Evolutionary conservation across 2,888 invertebrate genomes (phyloP).

Genomic region (Ochropacha duplaris): DNA sequence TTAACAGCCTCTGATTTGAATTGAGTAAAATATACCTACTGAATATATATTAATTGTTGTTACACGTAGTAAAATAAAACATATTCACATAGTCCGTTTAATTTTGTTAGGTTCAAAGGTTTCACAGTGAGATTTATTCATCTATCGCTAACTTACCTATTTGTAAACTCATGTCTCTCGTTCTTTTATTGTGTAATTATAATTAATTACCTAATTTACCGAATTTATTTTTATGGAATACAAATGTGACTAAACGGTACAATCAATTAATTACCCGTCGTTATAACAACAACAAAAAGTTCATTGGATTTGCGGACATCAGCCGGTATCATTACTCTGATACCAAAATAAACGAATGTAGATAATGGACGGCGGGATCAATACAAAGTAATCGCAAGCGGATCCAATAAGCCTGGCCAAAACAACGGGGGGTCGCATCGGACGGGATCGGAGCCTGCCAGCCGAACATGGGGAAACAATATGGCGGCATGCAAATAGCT

Average conservation of each 20-base stretch:
- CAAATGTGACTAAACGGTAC: slow-evolving; percentile 7
- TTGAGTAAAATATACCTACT: too few species aligned
- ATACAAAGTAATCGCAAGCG: slow-evolving; percentile 82
- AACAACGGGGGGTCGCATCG: slow-evolving; percentile 76
- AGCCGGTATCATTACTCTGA: slow-evolving; percentile 73
- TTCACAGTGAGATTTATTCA: too few species aligned
- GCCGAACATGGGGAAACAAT: slow-evolving; percentile 79
- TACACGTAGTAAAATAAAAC: too few species aligned
- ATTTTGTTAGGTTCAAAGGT: too few species aligned
- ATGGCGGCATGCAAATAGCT: slow-evolving; percentile 83
- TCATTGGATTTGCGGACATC: slow-evolving; percentile 64
- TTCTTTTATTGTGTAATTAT: too few species aligned
- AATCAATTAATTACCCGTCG: slow-evolving; percentile 33
- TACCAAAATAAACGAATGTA: slow-evolving; percentile 79
- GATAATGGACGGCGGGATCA: slow-evolving; percentile 81
- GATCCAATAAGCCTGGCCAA: slow-evolving; percentile 81
- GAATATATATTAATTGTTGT: too few species aligned
- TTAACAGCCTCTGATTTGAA: too few species aligned
- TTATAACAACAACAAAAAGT: slow-evolving; percentile 48
- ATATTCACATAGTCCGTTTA: too few species aligned
- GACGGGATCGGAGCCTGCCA: slow-evolving; percentile 62
- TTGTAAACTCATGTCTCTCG: too few species aligned
- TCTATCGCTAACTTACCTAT: too few species aligned
- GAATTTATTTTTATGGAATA: slow-evolving; percentile 14
- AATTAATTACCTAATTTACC: too few species aligned